Evolutionary conservation across 2,113 vertebrate genomes (phyloP), one percentile per base, ranked within the genome.

Genomic region (Hippocampus mohnikei): DNA sequence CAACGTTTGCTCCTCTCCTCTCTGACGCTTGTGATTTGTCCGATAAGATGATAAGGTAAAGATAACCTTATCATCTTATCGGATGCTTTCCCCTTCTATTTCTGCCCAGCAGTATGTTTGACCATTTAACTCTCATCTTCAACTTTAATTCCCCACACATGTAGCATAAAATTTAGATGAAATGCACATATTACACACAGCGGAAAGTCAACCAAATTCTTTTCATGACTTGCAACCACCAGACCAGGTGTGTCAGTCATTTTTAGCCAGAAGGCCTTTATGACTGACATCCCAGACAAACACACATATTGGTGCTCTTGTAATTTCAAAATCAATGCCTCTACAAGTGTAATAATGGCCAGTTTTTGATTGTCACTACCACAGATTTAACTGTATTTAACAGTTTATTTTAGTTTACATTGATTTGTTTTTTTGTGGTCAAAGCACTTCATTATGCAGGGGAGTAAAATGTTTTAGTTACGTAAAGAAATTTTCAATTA

Each of bases 21-120:
- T 44, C 25, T 53, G 44, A 44, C 23, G n/a, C 42, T 41, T 42
- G 20, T 61, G 64, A 29, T 70, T 18, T 48, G 11, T 69, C 44
- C n/a, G n/a, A n/a, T n/a, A n/a, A n/a, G n/a, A n/a, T n/a, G n/a
- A n/a, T n/a, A n/a, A n/a, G n/a, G n/a, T n/a, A n/a, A n/a, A n/a
- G n/a, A n/a, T n/a, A n/a, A n/a, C n/a, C 67, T 74, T 59, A 61
- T 48, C 21, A 13, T 66, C 55, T 16, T 52, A 73, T 76, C 61
- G 44, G 53, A 58, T 52, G 33, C 27, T 53, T 66, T 44, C 42
- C 42, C 42, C 21, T 25, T 67, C 69, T 25, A 12, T 70, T 69
- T 42, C 16, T 4, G n/a, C 15, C 7, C 44, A 66, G 13, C 15
- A 5, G 2, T n/a, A 23, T 23, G 53, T 11, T 21, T 23, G n/a